A percentile compares a stretch with the other conserved stretches of the same genome.
These are phyloP conservation scores for Gila orcuttii DNA, from an alignment of 2,113 vertebrate genomes.

Conservation along the genomic window DNA sequence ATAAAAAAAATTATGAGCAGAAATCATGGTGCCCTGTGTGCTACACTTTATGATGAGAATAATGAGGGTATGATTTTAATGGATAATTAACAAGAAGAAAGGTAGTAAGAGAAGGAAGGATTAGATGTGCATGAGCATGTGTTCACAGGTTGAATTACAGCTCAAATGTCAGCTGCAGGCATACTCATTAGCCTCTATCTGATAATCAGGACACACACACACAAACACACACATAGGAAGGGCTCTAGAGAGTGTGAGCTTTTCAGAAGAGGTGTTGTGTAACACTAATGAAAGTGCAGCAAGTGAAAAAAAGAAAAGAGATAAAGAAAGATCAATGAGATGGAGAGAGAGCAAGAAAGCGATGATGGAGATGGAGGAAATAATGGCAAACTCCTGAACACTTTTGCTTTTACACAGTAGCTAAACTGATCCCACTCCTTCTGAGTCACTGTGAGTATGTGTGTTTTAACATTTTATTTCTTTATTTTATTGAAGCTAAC, in stretches of 20 bases:
- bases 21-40: not conserved
- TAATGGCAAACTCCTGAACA: not conserved
- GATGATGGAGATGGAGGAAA: not conserved
- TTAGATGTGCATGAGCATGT: not conserved
- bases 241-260: slow-evolving; percentile 7
- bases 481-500: not conserved
- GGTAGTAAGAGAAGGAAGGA: not conserved
- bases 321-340: slow-evolving; percentile 19
- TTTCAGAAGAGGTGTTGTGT: slow-evolving; percentile 1
- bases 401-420: slow-evolving; percentile 2
- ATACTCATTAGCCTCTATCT: slow-evolving; percentile 46
- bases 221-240: not conserved
- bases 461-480: not conserved
- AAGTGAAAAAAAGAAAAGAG: not conserved
- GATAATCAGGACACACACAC: slow-evolving; percentile 43
- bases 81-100: not conserved
- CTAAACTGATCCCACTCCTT: slow-evolving; percentile 10
- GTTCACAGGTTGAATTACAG: slow-evolving; percentile 37
- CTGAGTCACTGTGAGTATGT: not conserved
- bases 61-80: slow-evolving; percentile 15
- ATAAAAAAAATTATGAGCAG: slow-evolving; percentile 3
- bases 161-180: slow-evolving; percentile 40
- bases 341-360: slow-evolving; percentile 14
- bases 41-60: slow-evolving; percentile 3
- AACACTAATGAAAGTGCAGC: slow-evolving; percentile 23